phyloP scores from a whole-genome alignment of 2,888 invertebrate species.

The Leucophenga maculata region DNA sequence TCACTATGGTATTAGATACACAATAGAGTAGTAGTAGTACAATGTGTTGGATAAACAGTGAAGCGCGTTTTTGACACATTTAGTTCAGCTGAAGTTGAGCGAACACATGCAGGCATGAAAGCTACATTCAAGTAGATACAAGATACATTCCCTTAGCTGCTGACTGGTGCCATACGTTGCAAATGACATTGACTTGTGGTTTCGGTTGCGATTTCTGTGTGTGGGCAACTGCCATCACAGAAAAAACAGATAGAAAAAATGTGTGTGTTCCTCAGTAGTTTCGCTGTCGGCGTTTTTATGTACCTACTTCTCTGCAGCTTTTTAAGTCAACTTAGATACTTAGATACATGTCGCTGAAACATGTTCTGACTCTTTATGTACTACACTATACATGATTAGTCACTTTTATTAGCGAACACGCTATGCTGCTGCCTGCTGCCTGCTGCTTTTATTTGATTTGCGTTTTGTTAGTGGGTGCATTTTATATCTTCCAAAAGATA shows the following conservation, averaged over 20 bases:
- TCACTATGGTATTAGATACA: conserved; percentile 12
- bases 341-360: no score
- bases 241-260: neutral
- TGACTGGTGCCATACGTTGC: conserved; percentile 12
- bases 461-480: conserved; percentile 28
- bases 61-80: conserved; percentile 26
- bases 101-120: neutral
- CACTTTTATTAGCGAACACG: conserved; percentile 22
- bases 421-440: neutral
- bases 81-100: conserved; percentile 15
- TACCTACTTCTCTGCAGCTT: neutral
- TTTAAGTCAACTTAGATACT: neutral
- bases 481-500: conserved; percentile 19
- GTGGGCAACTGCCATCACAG: conserved; percentile 9
- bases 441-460: neutral
- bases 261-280: conserved; percentile 23
- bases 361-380: neutral
- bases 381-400: conserved; percentile 17
- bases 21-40: neutral
- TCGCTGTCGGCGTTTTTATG: conserved; percentile 11
- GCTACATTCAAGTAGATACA: conserved; percentile 1
- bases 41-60: neutral
- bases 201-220: conserved; percentile 50
- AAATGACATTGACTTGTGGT: conserved; percentile 68
- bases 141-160: conserved; percentile 22